These are phyloP conservation scores for Synaphobranchus kaupii DNA, from an alignment of 2,797 vertebrate species.

Conservation along the genomic window DNA sequence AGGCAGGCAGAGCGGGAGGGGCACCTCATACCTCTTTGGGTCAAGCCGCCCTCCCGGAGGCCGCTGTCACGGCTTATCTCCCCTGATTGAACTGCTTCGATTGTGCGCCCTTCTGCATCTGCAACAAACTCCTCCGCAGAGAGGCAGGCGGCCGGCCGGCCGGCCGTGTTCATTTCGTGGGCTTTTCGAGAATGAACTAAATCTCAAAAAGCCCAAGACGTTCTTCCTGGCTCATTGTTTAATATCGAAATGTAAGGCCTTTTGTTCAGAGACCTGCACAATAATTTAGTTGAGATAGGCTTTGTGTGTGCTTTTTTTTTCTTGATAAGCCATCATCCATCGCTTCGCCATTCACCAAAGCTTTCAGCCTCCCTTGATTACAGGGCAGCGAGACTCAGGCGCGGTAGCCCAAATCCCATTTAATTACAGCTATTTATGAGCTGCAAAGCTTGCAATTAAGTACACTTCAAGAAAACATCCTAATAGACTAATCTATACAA, in stretches of 20 bases:
- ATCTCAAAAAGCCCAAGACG: slow-evolving; percentile 12
- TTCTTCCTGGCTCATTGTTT: neutral
- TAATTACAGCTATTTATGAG: slow-evolving; percentile 75
- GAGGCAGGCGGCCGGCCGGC: neutral
- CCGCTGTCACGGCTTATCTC: neutral
- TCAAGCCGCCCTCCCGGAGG: neutral
- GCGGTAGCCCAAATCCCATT: slow-evolving; percentile 59
- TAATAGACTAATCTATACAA: slow-evolving; percentile 37
- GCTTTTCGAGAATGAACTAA: slow-evolving; percentile 5
- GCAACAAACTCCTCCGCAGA: neutral
- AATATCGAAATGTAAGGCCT: slow-evolving; percentile 1
- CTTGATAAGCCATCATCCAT: slow-evolving; percentile 41
- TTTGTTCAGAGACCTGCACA: neutral
- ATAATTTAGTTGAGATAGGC: neutral
- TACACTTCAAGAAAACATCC: slow-evolving; percentile 33
- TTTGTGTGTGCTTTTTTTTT: slow-evolving; percentile 22
- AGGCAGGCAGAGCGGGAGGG: neutral
- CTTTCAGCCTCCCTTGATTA: slow-evolving; percentile 40
- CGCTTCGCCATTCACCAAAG: slow-evolving; percentile 40
- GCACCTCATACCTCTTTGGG: neutral
- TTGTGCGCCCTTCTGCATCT: neutral
- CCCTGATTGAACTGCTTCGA: neutral
- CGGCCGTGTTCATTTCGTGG: neutral
- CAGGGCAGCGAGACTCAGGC: slow-evolving; percentile 51
- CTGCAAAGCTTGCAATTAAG: slow-evolving; percentile 53